These are phyloP conservation scores for Lingula anatina DNA, from an alignment of 2,888 invertebrate species.

Conservation along the genomic window DNA sequence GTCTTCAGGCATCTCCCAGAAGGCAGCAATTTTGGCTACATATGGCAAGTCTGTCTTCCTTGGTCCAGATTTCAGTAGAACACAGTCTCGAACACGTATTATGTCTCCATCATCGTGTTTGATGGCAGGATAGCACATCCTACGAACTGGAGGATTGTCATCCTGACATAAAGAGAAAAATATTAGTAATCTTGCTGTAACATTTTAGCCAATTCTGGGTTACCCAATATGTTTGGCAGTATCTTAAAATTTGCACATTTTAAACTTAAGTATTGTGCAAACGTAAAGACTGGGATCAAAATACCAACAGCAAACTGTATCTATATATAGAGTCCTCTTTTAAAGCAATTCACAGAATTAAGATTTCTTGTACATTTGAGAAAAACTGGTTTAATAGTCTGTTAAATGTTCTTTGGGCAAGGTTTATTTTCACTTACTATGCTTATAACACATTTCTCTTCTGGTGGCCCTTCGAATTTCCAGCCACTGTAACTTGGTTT, in stretches of 20 bases:
- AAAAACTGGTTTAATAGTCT: not conserved
- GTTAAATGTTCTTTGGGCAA: not conserved
- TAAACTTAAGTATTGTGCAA: too few species aligned
- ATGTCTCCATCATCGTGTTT: slow-evolving; percentile 79
- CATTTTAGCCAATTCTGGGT: too few species aligned
- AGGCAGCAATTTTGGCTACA: slow-evolving; percentile 87
- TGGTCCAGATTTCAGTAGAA: slow-evolving; percentile 79
- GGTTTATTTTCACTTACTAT: slow-evolving; percentile 11
- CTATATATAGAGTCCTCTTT: slow-evolving; percentile 1
- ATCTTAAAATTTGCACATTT: too few species aligned
- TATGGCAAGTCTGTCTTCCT: slow-evolving; percentile 83
- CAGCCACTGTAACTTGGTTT: slow-evolving; percentile 30
- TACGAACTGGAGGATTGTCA: too few species aligned
- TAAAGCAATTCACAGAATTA: not conserved
- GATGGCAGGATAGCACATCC: slow-evolving; percentile 87
- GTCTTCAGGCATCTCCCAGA: slow-evolving; percentile 92
- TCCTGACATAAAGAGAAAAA: too few species aligned
- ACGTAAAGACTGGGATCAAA: not conserved
- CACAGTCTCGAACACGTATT: slow-evolving; percentile 82
- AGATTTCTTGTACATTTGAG: not conserved
- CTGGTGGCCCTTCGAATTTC: slow-evolving; percentile 29
- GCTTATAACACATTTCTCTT: slow-evolving; percentile 23
- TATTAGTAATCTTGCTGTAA: too few species aligned
- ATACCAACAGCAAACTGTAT: slow-evolving; percentile 9
- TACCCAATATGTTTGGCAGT: too few species aligned